These are phyloP conservation scores for Hyphantria cunea DNA, from an alignment of 1,140 invertebrate genomes.

Conservation along the genomic window DNA sequence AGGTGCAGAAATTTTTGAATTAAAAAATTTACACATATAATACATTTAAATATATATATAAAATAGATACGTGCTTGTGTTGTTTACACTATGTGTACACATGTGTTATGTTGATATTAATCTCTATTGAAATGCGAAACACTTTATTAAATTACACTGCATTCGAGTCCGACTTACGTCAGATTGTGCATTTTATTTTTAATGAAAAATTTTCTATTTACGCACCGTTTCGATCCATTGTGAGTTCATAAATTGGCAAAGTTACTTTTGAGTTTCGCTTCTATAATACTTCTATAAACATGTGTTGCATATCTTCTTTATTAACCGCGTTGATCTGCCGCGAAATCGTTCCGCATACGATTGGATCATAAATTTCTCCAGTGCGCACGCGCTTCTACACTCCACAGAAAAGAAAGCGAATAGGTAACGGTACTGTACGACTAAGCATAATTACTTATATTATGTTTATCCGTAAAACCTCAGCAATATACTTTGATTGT, in stretches of 20 bases:
- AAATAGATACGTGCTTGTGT: too few relatives aligned
- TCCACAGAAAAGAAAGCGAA: slow-evolving; percentile 62
- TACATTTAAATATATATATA: not conserved
- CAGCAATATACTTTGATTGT: too few relatives aligned
- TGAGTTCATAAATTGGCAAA: not conserved
- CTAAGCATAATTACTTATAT: slow-evolving; percentile 45
- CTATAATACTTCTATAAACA: not conserved
- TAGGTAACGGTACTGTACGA: slow-evolving; percentile 57
- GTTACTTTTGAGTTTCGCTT: not conserved
- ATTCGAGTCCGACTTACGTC: too few relatives aligned
- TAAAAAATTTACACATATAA: too few relatives aligned
- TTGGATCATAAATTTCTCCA: slow-evolving; percentile 48
- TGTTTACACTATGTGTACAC: too few relatives aligned
- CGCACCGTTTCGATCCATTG: too few relatives aligned
- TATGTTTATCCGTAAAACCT: slow-evolving; percentile 30
- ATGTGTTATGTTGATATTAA: too few relatives aligned
- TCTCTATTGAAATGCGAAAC: too few relatives aligned
- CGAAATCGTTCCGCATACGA: slow-evolving; percentile 42
- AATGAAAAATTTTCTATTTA: too few relatives aligned
- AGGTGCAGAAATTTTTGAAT: too few relatives aligned
- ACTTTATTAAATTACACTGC: too few relatives aligned
- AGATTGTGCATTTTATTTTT: not conserved
- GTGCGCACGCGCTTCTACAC: slow-evolving; percentile 32
- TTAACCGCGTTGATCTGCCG: slow-evolving; percentile 10
- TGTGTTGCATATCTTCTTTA: not conserved